phyloP scores from a whole-genome alignment of 2,797 vertebrate genomes.

The Xenentodon cancila region DNA sequence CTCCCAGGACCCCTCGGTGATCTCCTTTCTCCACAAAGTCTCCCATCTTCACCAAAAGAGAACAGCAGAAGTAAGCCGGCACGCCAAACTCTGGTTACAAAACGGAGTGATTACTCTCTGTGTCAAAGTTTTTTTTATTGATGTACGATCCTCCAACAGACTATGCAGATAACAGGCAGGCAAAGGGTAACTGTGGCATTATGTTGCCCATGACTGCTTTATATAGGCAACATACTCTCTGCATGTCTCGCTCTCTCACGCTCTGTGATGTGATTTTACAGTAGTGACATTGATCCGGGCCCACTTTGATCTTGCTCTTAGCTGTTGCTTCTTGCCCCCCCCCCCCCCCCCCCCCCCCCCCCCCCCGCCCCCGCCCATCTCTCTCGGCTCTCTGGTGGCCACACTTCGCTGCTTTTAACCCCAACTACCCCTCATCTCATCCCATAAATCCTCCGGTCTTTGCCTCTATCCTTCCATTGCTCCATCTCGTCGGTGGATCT shows the following conservation, averaged over 20 bases:
- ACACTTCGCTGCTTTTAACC: constrained; percentile 75
- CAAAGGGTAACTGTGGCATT: constrained; percentile 60
- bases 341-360: constrained; percentile 40
- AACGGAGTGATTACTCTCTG: constrained; percentile 51
- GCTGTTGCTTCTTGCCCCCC: constrained; percentile 59
- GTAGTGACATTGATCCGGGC: constrained; percentile 76
- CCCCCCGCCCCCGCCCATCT: constrained; percentile 45
- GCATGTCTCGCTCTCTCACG: constrained; percentile 40
- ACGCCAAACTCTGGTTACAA: constrained; percentile 48
- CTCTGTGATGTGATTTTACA: constrained; percentile 72
- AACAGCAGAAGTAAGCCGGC: constrained; percentile 34
- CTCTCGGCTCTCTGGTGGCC: constrained; percentile 62
- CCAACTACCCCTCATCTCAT: constrained; percentile 64
- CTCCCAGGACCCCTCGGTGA: neutral
- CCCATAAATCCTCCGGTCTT: constrained; percentile 57
- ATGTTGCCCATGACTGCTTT: constrained; percentile 63
- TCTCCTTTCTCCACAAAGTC: constrained; percentile 8
- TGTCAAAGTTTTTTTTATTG: constrained; percentile 72
- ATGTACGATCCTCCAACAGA: constrained; percentile 48
- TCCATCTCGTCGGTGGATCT: constrained; percentile 32
- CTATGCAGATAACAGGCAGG: constrained; percentile 55
- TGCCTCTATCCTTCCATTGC: constrained; percentile 43
- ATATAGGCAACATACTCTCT: constrained; percentile 54
- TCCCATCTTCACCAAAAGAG: constrained; percentile 18
- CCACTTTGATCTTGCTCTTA: constrained; percentile 77